These are phyloP conservation scores for Salmo trutta DNA, from an alignment of 2,797 vertebrate genomes.

Conservation along the genomic window DNA sequence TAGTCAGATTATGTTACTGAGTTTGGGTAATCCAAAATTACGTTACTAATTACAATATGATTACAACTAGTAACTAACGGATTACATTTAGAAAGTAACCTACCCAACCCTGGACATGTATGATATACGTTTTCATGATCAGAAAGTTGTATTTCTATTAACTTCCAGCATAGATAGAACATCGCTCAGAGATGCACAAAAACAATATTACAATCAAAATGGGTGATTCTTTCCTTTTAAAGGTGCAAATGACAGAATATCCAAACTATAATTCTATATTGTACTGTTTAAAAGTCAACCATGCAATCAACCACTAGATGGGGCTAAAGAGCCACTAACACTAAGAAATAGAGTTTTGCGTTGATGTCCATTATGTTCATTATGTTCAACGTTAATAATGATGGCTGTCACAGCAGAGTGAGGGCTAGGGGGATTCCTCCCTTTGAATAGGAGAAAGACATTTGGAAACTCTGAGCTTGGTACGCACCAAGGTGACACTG, in stretches of 20 bases:
- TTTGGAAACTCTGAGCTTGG: neutral
- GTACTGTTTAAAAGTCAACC: neutral
- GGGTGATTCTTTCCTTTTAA: too few species aligned
- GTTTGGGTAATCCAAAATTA: too few species aligned
- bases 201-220: too few species aligned
- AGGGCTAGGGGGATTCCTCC: neutral
- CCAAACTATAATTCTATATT: neutral
- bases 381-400: neutral
- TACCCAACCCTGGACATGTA: too few species aligned
- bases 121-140: neutral
- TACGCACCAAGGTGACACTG: neutral
- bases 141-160: too few species aligned
- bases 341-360: neutral
- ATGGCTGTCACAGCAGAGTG: neutral
- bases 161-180: too few species aligned
- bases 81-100: too few species aligned
- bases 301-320: constrained; percentile 38
- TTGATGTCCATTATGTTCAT: neutral
- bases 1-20: too few species aligned
- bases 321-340: neutral
- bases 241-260: neutral
- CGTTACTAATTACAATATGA: too few species aligned
- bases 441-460: neutral
- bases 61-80: too few species aligned
- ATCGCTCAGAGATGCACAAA: too few species aligned